Conservation (phyloP, 2,888 invertebrate species). For the Formica aserva region DNA sequence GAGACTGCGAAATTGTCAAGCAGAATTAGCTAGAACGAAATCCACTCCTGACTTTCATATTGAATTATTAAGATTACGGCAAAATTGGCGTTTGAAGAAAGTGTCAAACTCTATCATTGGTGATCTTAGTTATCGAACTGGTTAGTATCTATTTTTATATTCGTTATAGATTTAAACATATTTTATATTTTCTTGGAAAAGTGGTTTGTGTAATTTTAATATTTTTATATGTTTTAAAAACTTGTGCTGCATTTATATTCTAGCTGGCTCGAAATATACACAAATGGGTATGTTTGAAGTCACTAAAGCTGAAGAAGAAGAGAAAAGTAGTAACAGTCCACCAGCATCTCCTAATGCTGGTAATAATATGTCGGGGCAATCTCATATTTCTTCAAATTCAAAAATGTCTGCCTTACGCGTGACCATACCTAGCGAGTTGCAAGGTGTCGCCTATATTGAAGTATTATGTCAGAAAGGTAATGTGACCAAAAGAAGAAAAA, state of each 20-base stretch:
- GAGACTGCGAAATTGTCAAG: constrained; percentile 92
- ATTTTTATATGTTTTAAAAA: neutral
- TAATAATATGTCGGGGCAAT: constrained; percentile 85
- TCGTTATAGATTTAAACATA: neutral
- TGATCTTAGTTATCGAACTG: constrained; percentile 97
- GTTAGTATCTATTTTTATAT: constrained; percentile 77
- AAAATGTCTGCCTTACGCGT: constrained; percentile 94
- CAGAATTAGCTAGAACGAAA: constrained; percentile 92
- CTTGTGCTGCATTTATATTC: constrained; percentile 18
- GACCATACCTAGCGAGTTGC: constrained; percentile 96
- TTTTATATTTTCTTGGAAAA: neutral
- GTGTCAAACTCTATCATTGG: constrained; percentile 98
- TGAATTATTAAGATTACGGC: constrained; percentile 94
- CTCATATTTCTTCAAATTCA: constrained; percentile 86
- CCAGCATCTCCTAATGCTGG: constrained; percentile 87
- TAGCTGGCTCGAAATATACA: constrained; percentile 96
- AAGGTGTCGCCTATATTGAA: constrained; percentile 98
- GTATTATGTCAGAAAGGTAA: constrained; percentile 96
- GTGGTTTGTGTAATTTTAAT: neutral
- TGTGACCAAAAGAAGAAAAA: constrained; percentile 7
- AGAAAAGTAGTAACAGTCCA: constrained; percentile 86
- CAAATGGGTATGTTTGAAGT: constrained; percentile 98
- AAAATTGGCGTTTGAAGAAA: constrained; percentile 98
- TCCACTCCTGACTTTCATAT: constrained; percentile 96
- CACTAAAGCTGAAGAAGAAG: constrained; percentile 95